Conservation (phyloP, 2,113 vertebrate genomes). For the Phainopepla nitens region DNA sequence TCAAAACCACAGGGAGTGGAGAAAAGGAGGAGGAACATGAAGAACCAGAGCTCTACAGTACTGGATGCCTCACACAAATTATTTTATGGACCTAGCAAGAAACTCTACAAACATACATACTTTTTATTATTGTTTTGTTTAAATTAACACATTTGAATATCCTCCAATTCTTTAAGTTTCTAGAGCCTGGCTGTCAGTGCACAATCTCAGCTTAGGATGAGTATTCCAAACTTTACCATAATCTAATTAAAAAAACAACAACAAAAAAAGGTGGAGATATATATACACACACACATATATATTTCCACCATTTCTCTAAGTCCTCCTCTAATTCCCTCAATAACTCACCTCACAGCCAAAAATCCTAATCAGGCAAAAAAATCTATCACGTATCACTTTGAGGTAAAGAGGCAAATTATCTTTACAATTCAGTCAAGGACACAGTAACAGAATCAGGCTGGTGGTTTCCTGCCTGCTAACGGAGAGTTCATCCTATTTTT, state of each 20-base stretch:
- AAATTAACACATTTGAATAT: neutral
- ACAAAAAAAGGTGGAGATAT: no score
- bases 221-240: neutral
- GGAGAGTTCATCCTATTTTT: neutral
- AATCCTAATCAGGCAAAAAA: neutral
- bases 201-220: neutral
- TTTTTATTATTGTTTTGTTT: neutral
- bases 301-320: neutral
- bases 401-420: constrained; percentile 1
- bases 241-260: neutral
- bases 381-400: neutral
- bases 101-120: neutral
- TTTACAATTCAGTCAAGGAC: neutral
- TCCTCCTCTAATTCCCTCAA: neutral
- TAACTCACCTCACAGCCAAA: neutral
- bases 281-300: no score
- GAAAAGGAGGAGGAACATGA: neutral
- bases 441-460: neutral
- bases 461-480: constrained; percentile 22
- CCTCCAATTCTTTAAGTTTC: neutral
- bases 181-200: neutral
- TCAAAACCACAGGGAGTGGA: neutral
- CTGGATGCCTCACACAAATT: neutral
- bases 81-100: neutral
- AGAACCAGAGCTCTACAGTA: neutral